Evolutionary conservation across 2,113 vertebrate genomes (phyloP), one percentile per base, ranked within the genome.

Genomic region (Propithecus coquereli): DNA sequence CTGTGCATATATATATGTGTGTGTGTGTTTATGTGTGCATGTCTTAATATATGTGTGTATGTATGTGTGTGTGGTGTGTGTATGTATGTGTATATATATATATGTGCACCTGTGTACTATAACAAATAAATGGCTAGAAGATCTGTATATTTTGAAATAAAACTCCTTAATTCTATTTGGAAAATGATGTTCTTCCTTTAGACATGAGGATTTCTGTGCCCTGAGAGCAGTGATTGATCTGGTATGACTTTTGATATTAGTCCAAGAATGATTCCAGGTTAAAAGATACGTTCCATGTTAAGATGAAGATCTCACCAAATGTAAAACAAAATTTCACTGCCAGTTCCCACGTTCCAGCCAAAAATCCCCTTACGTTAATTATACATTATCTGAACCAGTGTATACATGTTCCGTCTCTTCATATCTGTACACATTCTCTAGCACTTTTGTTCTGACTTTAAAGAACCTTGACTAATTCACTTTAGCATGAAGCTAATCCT

Each of bases 381-480:
- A 90, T 47, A 88, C 13, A 52, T 32, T 66, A 17, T 89, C 71
- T 43, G 59, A 74, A 18, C 76, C 2, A 14, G 34, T 68, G 25
- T 91, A 20, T 30, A 65, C 82, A 17, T 7, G 9, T 12, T 47
- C 74, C 63, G 71, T 80, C 63, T 83, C 65, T 54, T 34, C 90
- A n/a, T 8, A 47, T 74, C 61, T 50, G 77, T 37, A 91, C 95
- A 91, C 81, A 50, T 82, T 87, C 95, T 65, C 77, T 32, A 63
- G 87, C 37, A 95, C 54, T 76, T 76, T 97, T 90, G 63, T 45
- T 97, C 96, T 90, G 90, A 87, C 74, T 80, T 90, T 76, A 94
- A 94, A 91, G 59, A 87, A 74, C 20, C 79, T 96, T 93, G 91
- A 98, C 96, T 94, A 65, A 96, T 94, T 92, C 66, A 91, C 97